phyloP scores from a whole-genome alignment of 1,140 invertebrate genomes.

The Drosophila trapezifrons region DNA sequence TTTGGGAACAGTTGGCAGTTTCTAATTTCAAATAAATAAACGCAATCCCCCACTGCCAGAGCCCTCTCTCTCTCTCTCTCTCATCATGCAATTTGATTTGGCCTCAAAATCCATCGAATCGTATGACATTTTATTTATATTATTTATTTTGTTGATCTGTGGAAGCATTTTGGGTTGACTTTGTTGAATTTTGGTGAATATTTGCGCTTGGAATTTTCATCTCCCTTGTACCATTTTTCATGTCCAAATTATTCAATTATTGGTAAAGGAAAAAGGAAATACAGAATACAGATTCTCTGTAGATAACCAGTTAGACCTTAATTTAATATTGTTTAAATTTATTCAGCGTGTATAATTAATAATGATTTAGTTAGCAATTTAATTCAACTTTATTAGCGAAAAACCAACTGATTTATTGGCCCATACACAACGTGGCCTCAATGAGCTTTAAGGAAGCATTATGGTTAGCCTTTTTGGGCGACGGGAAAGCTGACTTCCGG shows the following conservation, averaged over 20 bases:
- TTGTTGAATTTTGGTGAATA: conserved; percentile 18
- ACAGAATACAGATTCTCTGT: background rate
- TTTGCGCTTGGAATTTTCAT: conserved; percentile 26
- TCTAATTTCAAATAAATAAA: conserved; percentile 72
- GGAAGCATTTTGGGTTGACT: conserved; percentile 12
- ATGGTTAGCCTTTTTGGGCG: background rate
- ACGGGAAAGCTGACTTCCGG: conserved; percentile 23
- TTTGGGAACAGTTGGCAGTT: conserved; percentile 63
- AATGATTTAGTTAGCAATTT: conserved; percentile 15
- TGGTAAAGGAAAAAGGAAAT: conserved; percentile 39
- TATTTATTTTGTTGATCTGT: conserved; percentile 30
- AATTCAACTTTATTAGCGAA: conserved; percentile 1
- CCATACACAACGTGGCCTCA: background rate
- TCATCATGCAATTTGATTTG: conserved; percentile 16
- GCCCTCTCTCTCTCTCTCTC: background rate
- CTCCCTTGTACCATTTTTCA: conserved; percentile 56
- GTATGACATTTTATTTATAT: conserved; percentile 45
- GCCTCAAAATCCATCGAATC: conserved; percentile 36
- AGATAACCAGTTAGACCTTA: background rate
- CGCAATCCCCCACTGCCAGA: conserved; percentile 21
- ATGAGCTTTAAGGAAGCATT: background rate
- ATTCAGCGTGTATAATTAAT: background rate
- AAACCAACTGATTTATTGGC: background rate
- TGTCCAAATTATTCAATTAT: conserved; percentile 76
- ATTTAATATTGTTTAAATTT: background rate